Evolutionary conservation across 2,113 vertebrate species (phyloP), one percentile per base, ranked within the genome.

Genomic region (Poicephalus meyeri): DNA sequence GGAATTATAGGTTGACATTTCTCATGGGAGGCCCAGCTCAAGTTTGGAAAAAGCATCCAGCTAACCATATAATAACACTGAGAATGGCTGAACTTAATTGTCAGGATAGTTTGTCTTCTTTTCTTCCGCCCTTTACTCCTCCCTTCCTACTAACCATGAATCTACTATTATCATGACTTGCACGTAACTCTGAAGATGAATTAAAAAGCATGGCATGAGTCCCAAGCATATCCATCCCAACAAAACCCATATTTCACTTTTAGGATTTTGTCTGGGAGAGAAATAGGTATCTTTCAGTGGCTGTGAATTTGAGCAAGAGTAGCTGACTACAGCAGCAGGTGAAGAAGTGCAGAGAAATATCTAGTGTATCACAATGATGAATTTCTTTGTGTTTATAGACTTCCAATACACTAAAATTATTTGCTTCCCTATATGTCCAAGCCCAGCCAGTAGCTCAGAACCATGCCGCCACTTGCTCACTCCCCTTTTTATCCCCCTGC

Each of bases 261-360:
- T 94, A 93, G 82, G 53, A 58, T 77, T 66, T 81, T 90, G 81
- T 63, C 88, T 78, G 33, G 64, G 47, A 87, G 49, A 94, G 56
- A 88, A 96, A 96, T 88, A 78, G 64, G 35, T 88, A 80, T 42
- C 82, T 89, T 73, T 91, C 71, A 55, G 52, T 23, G 53, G 89
- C 79, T 91, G 60, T 89, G 93, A 91, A 93, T 74, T 64, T 93
- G 50, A 97, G 82, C 61, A 88, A 74, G 79, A 60, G 90, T 74
- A 91, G 82, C 79, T 96, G 93, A 94, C 79, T 95, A 74, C 23
- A 91, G 79, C 50, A 80, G 64, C 82, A 70, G 68, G 64, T 89
- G 76, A 94, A 82, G 63, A 93, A 93, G 64, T 47, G 50, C 71
- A 86, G n/a, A 90, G 89, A 80, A 91, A 64, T 86, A 90, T 61